Base-by-base conservation (phyloP, 2,888 invertebrate species). In the Synanthedon tipuliformis region DNA sequence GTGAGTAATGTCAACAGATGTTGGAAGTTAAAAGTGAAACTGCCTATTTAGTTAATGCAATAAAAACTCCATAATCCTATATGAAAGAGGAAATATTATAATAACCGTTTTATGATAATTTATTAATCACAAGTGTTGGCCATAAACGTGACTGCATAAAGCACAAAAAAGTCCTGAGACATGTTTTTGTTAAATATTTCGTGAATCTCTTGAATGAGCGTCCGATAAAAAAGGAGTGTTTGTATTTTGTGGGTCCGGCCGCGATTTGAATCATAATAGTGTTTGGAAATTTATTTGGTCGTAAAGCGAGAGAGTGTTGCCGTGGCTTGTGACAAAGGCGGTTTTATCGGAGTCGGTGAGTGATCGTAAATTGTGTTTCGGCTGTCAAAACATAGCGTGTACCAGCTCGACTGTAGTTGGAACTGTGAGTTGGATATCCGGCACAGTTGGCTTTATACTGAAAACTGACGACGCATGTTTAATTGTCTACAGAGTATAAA, bases 251-350 rank as follows among this genome's bases (percentile, higher is more conserved):
- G 80, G 78, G 80, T 75, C 77, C 76, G 66, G 69, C 66, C 68
- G 61, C 72, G 70, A 86, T 87, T 86, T 87, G 84, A 87, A 87
- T 87, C 75, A 86, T 85, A 87, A 87, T 87, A 81, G 86, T 81
- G 78, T 83, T 84, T 70, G 73, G 74, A 82, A 86, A 87, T 86
- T 86, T 87, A 87, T 87, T 83, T 76, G 81, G 68, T 85, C 85
- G 77, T 87, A 87, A 87, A 86, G 73, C 67, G 66, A 61, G 71
- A 73, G 79, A 76, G 83, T 79, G 82, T 79, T 78, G 71, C 76
- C 72, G 71, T 75, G 72, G 76, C 71, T 70, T 75, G 79, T 82
- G 81, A 83, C 84, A 81, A 83, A 81, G 75, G 81, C 71, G 68
- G 78, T 76, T 85, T 84, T 84, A 82, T 81, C 81, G 80, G 57